Evolutionary conservation across 2,113 vertebrate genomes (phyloP).

Genomic region (Chloropsis cyanopogon): DNA sequence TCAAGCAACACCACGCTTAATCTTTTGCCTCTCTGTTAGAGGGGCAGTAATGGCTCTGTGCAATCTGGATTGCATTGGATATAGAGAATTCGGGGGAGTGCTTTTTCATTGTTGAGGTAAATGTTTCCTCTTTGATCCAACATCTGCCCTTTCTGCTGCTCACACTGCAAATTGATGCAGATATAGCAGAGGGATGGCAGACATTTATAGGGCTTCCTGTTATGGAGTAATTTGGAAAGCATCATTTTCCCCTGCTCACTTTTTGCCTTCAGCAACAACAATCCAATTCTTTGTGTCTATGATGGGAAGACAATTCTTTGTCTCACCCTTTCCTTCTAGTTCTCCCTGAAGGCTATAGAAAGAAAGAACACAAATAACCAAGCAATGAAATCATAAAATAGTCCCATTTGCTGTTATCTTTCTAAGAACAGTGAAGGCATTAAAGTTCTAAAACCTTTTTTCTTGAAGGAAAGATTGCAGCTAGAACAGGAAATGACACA

Average conservation of each 20-base stretch:
- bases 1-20: conserved; percentile 21
- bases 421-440: conserved; percentile 60
- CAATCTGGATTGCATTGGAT: background rate
- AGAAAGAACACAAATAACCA: conserved; percentile 41
- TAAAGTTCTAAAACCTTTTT: conserved; percentile 62
- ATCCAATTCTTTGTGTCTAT: conserved; percentile 44
- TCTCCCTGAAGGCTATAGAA: conserved; percentile 54
- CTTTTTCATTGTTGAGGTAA: conserved; percentile 28
- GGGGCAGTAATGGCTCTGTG: background rate
- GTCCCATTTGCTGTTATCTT: conserved; percentile 54
- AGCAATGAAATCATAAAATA: conserved; percentile 65
- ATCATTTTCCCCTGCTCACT: conserved; percentile 34
- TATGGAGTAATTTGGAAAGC: conserved; percentile 21
- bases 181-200: background rate
- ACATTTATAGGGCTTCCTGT: conserved; percentile 34
- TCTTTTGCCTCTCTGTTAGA: conserved; percentile 4
- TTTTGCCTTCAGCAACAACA: conserved; percentile 36
- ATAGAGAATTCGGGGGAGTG: background rate
- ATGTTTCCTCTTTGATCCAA: conserved; percentile 30
- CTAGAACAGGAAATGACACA: conserved; percentile 67
- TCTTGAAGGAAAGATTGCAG: conserved; percentile 54
- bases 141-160: conserved; percentile 35
- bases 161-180: background rate
- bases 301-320: background rate
- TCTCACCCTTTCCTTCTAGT: conserved; percentile 2